Percentiles rank a stretch among this genome's conserved stretches.
Conservation (phyloP, 2,113 vertebrate species). For the Aleadryas rufinucha region DNA sequence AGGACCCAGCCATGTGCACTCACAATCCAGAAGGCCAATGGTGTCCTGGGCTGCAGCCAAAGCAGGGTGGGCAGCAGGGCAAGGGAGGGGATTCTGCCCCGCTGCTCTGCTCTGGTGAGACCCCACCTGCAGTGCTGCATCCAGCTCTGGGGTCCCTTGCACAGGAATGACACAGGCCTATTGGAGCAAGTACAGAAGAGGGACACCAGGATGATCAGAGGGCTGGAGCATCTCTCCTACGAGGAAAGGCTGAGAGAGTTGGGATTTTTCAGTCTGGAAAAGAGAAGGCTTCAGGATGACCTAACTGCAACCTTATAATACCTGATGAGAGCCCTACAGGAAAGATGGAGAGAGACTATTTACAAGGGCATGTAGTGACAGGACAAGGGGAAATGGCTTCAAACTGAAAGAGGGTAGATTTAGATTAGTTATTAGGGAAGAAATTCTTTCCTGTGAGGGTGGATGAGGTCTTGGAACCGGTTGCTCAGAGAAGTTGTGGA, state of each 20-base stretch:
- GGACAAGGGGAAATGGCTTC: neutral
- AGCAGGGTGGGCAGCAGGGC: neutral
- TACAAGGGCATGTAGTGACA: neutral
- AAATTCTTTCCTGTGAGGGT: neutral
- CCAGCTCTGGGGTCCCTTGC: neutral
- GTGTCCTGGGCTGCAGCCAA: neutral
- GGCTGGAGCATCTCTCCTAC: neutral
- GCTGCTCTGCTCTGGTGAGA: neutral
- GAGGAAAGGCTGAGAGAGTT: neutral
- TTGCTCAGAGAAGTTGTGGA: neutral
- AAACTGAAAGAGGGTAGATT: neutral
- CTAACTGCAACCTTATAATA: neutral
- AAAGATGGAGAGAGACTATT: neutral
- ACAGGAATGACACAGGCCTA: neutral
- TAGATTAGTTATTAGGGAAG: neutral
- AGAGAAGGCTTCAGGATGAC: neutral
- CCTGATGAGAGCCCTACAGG: neutral
- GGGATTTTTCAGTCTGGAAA: neutral
- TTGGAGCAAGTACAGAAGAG: accelerated
- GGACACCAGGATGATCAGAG: accelerated
- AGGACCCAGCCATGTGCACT: accelerated
- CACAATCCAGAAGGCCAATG: accelerated
- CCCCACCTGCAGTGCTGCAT: neutral
- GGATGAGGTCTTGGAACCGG: neutral
- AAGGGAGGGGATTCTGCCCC: neutral